These are phyloP conservation scores for Sebastolobus altivelis DNA, from an alignment of 2,797 vertebrate genomes.

Conservation along the genomic window DNA sequence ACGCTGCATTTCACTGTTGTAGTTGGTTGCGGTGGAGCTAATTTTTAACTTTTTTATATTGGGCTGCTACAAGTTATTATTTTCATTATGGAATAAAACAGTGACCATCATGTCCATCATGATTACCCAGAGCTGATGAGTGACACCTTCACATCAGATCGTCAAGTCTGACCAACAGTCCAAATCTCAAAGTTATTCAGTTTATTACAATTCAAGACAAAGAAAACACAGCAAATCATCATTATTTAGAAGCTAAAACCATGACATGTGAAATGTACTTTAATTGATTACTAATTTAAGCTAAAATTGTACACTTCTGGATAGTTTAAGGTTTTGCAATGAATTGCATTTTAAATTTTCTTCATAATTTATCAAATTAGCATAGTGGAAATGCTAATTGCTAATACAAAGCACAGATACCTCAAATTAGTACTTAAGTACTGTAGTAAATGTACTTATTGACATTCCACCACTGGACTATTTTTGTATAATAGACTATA, in stretches of 20 bases:
- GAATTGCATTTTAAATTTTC: background rate
- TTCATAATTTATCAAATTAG: background rate
- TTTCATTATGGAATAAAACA: background rate
- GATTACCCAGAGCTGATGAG: background rate
- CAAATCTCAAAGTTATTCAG: background rate
- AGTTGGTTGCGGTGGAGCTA: background rate
- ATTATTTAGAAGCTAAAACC: background rate
- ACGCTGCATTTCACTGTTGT: background rate
- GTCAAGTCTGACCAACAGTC: background rate
- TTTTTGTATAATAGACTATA: background rate
- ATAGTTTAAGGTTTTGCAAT: background rate
- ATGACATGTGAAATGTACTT: background rate
- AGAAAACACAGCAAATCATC: background rate
- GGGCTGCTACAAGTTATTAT: background rate
- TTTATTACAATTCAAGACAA: background rate
- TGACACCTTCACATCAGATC: background rate
- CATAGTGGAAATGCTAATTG: background rate
- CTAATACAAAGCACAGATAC: background rate
- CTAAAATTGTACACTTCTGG: background rate
- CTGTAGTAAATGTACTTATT: background rate
- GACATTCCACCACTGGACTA: background rate
- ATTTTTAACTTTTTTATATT: background rate
- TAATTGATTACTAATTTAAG: background rate
- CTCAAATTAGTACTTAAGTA: background rate
- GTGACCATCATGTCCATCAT: background rate